These are phyloP conservation scores for Trachelipus rathkii DNA, from an alignment of 1,140 invertebrate genomes.

Conservation along the genomic window DNA sequence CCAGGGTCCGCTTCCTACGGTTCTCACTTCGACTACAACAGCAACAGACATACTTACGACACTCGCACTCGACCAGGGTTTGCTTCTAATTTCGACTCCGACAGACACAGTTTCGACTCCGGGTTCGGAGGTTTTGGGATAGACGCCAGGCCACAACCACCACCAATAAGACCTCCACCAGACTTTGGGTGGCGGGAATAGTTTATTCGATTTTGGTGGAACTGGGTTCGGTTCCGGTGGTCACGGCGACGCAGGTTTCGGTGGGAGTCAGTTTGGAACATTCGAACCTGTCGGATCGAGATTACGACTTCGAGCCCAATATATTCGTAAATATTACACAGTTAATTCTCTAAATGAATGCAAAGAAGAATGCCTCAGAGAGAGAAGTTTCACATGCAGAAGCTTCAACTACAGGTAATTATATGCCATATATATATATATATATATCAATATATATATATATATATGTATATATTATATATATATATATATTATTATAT, in stretches of 20 bases:
- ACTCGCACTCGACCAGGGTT: neutral
- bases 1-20: no score
- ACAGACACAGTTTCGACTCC: no score
- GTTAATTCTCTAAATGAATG: slow-evolving; percentile 18
- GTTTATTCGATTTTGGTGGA: neutral
- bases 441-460: slow-evolving; percentile 10
- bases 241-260: neutral
- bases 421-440: neutral
- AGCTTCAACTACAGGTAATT: slow-evolving; percentile 27
- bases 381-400: slow-evolving; percentile 21
- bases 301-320: neutral
- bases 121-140: no score
- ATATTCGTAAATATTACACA: slow-evolving; percentile 14
- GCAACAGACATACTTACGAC: no score
- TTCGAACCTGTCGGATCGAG: neutral
- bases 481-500: neutral
- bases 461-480: neutral
- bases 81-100: neutral
- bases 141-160: no score
- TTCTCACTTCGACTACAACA: no score
- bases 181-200: neutral
- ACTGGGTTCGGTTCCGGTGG: neutral
- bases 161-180: no score
- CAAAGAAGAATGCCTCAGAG: slow-evolving; percentile 20
- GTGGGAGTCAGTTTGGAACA: neutral